Base-by-base conservation (phyloP, 2,113 vertebrate species). In the Malurus cyaneus region DNA sequence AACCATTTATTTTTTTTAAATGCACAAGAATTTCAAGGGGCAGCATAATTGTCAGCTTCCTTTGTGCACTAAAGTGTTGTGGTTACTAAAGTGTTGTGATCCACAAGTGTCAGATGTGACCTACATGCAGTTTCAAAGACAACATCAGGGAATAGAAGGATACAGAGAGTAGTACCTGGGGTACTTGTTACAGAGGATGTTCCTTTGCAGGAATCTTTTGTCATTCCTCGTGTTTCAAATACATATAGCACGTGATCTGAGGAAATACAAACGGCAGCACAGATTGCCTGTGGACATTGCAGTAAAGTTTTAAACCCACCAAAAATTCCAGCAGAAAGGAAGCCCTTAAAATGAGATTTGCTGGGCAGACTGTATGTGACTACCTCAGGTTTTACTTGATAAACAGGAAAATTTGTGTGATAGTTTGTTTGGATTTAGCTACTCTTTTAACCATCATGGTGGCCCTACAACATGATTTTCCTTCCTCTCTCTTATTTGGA, bases 401-500 rank as follows among this genome's bases (percentile, higher is more conserved):
- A 90, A 92, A 83, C 76, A 86, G 19, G 49, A 94, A 92, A 72
- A 84, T 57, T 77, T 36, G 12, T 52, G 69, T 70, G 66, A 53
- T 36, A 67, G 59, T 67, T 93, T 94, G 70, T 71, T 86, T 92
- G 69, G 92, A 94, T 91, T 93, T 78, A 85, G 64, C 76, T 34
- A 85, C 66, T 66, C 84, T 96, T 89, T 96, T 86, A 94, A 94
- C 97, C 72, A 42, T 81, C 67, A 36, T 72, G 39, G 64, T 85
- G 94, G 93, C 86, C 96, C 73, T 92, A 91, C 62, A 42, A 3
- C 5, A 9, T 81, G 64, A 64, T 84, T 82, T 94, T 92, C 94
- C 95, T 91, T 96, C 62, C 50, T 65, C 74, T 94, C 67, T 93
- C 88, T 95, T 92, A 78, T 74, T 81, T 92, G 88, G 89, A 79